Conservation (phyloP, 1,140 invertebrate species). For the Zaprionus gabonicus region DNA sequence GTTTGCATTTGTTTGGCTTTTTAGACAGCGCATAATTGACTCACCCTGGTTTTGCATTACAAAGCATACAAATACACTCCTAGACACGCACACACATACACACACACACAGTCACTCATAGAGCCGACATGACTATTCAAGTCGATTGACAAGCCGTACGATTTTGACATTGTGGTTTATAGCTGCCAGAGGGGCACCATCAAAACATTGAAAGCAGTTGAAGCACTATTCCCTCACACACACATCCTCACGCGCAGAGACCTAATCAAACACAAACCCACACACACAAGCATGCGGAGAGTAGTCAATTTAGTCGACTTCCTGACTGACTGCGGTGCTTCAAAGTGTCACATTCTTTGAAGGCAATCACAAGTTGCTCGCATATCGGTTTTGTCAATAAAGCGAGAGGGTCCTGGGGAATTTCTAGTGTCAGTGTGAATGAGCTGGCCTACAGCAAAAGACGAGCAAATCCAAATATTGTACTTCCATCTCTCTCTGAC, state of each 20-base stretch:
- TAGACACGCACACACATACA: not conserved
- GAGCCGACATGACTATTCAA: slow-evolving; percentile 15
- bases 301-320: slow-evolving; percentile 47
- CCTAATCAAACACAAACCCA: not conserved
- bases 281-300: slow-evolving; percentile 4
- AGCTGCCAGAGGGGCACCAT: slow-evolving; percentile 15
- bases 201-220: slow-evolving; percentile 41
- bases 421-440: slow-evolving; percentile 2
- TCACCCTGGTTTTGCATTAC: slow-evolving; percentile 49
- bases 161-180: slow-evolving; percentile 46
- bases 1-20: slow-evolving; percentile 50
- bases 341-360: slow-evolving; percentile 28
- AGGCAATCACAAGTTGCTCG: slow-evolving; percentile 24
- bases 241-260: not conserved
- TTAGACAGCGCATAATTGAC: slow-evolving; percentile 42
- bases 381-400: slow-evolving; percentile 39
- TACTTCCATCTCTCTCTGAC: not conserved
- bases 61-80: slow-evolving; percentile 20
- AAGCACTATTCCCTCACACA: slow-evolving; percentile 6
- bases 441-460: not conserved
- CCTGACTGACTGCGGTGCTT: slow-evolving; percentile 22
- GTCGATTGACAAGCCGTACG: slow-evolving; percentile 42
- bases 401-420: slow-evolving; percentile 9
- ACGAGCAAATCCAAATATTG: not conserved
- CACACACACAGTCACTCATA: not conserved